Evolutionary conservation across 2,888 invertebrate species (phyloP).

Genomic region (Macroteleia sp.): DNA sequence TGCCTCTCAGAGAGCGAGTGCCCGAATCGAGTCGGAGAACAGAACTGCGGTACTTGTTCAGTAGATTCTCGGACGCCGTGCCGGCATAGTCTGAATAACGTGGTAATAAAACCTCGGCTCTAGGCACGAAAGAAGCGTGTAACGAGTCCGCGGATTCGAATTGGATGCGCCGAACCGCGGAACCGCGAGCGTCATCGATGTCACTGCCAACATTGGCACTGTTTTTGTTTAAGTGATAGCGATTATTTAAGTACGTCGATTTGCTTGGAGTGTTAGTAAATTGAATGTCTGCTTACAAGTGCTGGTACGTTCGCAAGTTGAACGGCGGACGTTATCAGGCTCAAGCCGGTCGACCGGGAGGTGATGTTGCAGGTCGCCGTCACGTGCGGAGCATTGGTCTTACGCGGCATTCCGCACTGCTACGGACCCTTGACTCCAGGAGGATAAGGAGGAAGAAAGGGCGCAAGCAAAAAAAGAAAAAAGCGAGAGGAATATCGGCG

Average conservation of each 20-base stretch:
- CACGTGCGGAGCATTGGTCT: constrained; percentile 53
- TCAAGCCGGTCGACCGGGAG: constrained; percentile 43
- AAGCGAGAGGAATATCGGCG: neutral
- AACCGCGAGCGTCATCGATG: no score
- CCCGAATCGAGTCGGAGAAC: constrained; percentile 80
- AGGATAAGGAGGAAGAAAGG: constrained; percentile 60
- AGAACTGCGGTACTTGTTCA: constrained; percentile 82
- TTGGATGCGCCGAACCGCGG: no score
- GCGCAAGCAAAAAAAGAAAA: constrained; percentile 16
- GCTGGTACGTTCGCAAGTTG: constrained; percentile 49
- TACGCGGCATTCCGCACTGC: constrained; percentile 50
- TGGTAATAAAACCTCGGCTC: no score
- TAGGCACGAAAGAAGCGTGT: constrained; percentile 22
- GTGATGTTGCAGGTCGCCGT: constrained; percentile 57
- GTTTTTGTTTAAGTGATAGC: constrained; percentile 4
- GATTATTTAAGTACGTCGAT: constrained; percentile 16
- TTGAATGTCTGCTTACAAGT: constrained; percentile 56
- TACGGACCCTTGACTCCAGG: constrained; percentile 67
- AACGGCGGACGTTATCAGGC: constrained; percentile 47
- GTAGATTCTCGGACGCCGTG: constrained; percentile 83
- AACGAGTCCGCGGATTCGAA: no score
- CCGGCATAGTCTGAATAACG: constrained; percentile 81
- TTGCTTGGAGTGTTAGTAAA: constrained; percentile 29
- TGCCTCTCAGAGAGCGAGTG: constrained; percentile 77
- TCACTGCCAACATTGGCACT: neutral